Percentiles rank a stretch among this genome's conserved stretches.
Conservation (phyloP, 2,113 vertebrate species). For the Hemiprocne comata region DNA sequence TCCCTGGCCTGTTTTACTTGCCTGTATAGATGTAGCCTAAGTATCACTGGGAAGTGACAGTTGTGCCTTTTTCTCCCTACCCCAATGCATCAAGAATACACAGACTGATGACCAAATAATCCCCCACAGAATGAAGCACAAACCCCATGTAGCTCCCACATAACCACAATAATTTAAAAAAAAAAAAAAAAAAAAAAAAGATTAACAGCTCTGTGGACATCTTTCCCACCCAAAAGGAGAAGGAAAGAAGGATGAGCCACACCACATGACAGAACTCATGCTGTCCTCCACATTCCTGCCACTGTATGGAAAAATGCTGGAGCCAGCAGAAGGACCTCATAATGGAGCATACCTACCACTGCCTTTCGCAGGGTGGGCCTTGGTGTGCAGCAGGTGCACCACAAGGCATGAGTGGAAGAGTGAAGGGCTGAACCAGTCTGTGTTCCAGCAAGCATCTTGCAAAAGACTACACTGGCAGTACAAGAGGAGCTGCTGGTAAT, state of each 20-base stretch:
- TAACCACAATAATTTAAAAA: neutral
- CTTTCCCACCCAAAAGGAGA: neutral
- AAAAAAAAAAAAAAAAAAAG: neutral
- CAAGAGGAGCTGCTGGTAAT: neutral
- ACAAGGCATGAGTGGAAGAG: neutral
- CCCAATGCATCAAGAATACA: neutral
- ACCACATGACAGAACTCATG: neutral
- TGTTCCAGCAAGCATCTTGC: neutral
- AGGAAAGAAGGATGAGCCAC: neutral
- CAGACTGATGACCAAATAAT: neutral
- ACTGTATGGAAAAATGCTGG: neutral
- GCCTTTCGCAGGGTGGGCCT: neutral
- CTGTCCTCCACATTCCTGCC: neutral
- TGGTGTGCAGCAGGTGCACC: neutral
- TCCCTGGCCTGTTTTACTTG: neutral
- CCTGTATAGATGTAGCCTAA: neutral
- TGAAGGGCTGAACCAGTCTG: neutral
- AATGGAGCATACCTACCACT: neutral
- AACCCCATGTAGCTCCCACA: neutral
- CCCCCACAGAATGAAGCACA: neutral
- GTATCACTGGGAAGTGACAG: neutral
- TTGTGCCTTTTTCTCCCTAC: neutral
- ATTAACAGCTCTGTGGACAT: neutral
- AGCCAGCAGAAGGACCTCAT: neutral
- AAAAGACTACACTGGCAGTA: neutral